Base-by-base conservation (phyloP, 2,113 vertebrate genomes). In the Typhlomys cinereus region DNA sequence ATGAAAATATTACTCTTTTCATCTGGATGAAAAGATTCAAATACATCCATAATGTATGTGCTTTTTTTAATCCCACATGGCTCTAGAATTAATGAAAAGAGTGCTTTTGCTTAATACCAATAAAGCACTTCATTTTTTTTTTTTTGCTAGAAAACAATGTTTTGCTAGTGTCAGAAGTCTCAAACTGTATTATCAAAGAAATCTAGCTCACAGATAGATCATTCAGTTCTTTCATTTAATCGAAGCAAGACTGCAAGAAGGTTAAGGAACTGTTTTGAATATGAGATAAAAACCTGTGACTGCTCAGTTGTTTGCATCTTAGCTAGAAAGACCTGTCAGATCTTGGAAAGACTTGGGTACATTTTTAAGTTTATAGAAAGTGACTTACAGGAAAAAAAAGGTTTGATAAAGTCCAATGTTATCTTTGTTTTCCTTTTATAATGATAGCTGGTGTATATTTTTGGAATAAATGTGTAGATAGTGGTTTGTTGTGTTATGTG, bases 401-500 rank as follows among this genome's bases (percentile, higher is more conserved):
- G 50, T 80, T 85, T 41, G 92, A 8, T 52, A 66, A 76, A 59
- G 17, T 57, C 18, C 71, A 59, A 25, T 48, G 75, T 95, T 78
- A 70, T 61, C 9, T 29, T 25, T 92, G 21, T 59, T 94, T 89
- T 79, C 59, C n/a, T 95, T 92, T 81, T 66, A 9, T 83, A 70
- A 71, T 82, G n/a, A 67, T 88, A 74, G 61, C 44, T 78, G 66
- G 4, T 86, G 84, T 76, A 27, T 84, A 70, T 89, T 90, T 95
- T 95, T 92, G 86, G 66, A 70, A 73, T 91, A 88, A 94, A 82
- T 93, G 67, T 91, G 31, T 88, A 93, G 75, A 82, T 80, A 73
- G 62, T 84, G 48, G 31, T 82, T 94, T 96, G 66, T 89, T 96
- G 57, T 73, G 67, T 88, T 92, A 88, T 93, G 94, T 94, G 92